phyloP scores from a whole-genome alignment of 2,113 vertebrate species.

The Monopterus albus region DNA sequence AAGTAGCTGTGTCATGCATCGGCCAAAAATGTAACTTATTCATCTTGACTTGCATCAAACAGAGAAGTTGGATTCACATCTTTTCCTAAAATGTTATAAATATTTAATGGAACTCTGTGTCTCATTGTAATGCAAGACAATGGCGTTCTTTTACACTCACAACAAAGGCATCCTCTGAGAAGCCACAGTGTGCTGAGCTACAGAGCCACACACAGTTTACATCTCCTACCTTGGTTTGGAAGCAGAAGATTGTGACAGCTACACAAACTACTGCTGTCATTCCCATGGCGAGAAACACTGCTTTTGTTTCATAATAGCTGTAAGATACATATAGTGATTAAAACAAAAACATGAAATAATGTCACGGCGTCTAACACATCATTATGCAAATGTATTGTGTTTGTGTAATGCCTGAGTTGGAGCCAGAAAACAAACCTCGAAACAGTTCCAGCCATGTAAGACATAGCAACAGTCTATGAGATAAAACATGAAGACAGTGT shows the following conservation, averaged over 20 bases:
- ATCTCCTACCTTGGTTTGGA: slow-evolving; percentile 93
- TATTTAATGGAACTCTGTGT: slow-evolving; percentile 77
- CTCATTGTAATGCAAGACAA: slow-evolving; percentile 81
- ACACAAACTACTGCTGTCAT: slow-evolving; percentile 92
- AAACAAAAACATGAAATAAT: background rate
- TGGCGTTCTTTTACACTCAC: slow-evolving; percentile 72
- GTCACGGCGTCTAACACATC: background rate
- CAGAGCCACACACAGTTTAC: slow-evolving; percentile 33
- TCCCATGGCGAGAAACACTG: slow-evolving; percentile 88
- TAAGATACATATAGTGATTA: slow-evolving; percentile 8
- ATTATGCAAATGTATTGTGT: slow-evolving; percentile 7
- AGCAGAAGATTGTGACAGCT: slow-evolving; percentile 93
- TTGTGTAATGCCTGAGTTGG: background rate
- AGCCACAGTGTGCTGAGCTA: slow-evolving; percentile 41
- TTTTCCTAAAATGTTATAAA: slow-evolving; percentile 71
- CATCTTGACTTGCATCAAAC: slow-evolving; percentile 57
- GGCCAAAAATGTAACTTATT: slow-evolving; percentile 40
- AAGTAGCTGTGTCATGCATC: background rate
- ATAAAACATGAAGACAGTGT: slow-evolving; percentile 15
- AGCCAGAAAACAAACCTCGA: slow-evolving; percentile 85
- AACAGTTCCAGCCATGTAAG: slow-evolving; percentile 91
- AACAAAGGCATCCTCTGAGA: slow-evolving; percentile 74
- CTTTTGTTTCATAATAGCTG: slow-evolving; percentile 88
- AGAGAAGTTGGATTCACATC: slow-evolving; percentile 54
- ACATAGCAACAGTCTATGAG: slow-evolving; percentile 90